Conservation (phyloP, 2,888 invertebrate genomes). For the Pollenia griseotomentosa region DNA sequence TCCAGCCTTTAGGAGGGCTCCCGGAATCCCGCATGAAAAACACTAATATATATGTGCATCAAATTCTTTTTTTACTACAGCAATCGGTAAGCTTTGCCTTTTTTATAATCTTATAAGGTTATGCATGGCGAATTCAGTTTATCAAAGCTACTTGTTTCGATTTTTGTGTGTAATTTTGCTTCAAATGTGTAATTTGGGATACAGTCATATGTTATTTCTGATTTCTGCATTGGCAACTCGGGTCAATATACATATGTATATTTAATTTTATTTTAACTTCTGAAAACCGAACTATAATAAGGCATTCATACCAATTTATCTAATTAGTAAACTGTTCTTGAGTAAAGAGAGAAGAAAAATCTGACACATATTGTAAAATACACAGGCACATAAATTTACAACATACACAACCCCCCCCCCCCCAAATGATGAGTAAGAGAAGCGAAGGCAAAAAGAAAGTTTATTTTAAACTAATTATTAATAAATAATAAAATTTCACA, state of each 20-base stretch:
- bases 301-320: slow-evolving; percentile 8
- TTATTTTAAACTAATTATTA: slow-evolving; percentile 58
- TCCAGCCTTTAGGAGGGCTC: no score
- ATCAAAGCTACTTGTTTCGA: no score
- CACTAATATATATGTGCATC: no score
- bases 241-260: neutral
- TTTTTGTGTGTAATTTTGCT: no score
- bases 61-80: no score
- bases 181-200: no score
- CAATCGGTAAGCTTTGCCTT: no score
- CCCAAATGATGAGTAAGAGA: neutral
- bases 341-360: neutral
- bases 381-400: neutral
- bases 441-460: neutral
- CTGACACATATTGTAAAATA: slow-evolving; percentile 1
- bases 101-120: no score
- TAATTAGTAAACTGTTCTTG: slow-evolving; percentile 51
- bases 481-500: slow-evolving; percentile 40
- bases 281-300: neutral
- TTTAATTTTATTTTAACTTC: neutral
- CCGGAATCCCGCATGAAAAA: no score
- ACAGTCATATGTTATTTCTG: no score
- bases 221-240: no score
- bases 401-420: neutral
- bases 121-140: no score